Base-by-base conservation (phyloP, 2,113 vertebrate genomes). In the Aptenodytes forsteri region DNA sequence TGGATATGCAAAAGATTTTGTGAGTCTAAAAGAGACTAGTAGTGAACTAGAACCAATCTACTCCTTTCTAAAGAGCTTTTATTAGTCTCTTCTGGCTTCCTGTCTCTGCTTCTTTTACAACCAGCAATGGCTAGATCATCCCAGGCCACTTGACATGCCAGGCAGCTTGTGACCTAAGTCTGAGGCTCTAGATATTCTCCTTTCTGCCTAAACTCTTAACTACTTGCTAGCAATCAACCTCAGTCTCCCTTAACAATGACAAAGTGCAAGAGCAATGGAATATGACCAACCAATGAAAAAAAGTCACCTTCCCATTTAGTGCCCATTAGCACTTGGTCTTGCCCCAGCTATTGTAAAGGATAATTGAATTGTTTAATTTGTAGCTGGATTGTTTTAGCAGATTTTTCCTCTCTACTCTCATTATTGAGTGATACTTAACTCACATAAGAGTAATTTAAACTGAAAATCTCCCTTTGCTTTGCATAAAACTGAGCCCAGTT, bases 291-390 rank as follows among this genome's bases (percentile, higher is more conserved):
- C 58, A 64, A 27, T 36, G 85, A 46, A 66, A 80, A 77, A 82
- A 93, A 83, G 38, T 61, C 67, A 94, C 36, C 77, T 91, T 95
- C 81, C 96, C 66, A 26, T 97, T 96, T 92, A 92, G 20, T 72
- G 84, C 34, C 50, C 54, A 90, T 96, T 94, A 97, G 16, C 42
- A 91, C 69, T 92, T 96, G 72, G 34, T 95, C 55, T 95, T 94
- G 30, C 47, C 55, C 42, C 69, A 97, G 69, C 18, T 92, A 90
- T 72, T 97, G 80, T 92, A 83, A 83, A 89, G 55, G 50, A 87
- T 95, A 97, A 98, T 92, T 95, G 90, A 95, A 95, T 93, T 95
- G 67, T 84, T 97, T 96, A 93, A 96, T 97, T 91, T 97, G 44
- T 76, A 94, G 49, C 73, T 97, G 92, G 64, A 64, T 94, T 96